Evolutionary conservation across 2,888 invertebrate species (phyloP), one percentile per base, ranked within the genome.

Genomic region (Drosophila rubida): DNA sequence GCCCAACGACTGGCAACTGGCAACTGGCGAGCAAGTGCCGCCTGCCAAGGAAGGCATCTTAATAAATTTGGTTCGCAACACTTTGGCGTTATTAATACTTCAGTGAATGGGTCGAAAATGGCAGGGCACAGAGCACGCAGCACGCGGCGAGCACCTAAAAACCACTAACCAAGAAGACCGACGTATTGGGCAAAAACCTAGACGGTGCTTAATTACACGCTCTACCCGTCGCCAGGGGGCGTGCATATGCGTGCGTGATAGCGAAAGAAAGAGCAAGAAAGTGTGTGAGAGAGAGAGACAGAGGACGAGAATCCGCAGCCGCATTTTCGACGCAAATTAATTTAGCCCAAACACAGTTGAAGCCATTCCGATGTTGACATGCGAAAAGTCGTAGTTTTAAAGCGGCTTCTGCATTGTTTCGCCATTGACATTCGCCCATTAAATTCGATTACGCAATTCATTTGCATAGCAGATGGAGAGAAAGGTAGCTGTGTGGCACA

Each of bases 51-150:
- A 70, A 74, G 84, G 88, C 82, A 80, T 88, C 88, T 83, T 87
- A 85, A 83, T 83, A 88, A 87, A 83, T 88, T 84, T 80, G 55
- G 68, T 39, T 39, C 59, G 85, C 85, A 83, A 88, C 85, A 84
- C 82, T 83, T 80, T 88, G 89, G 87, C 82, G 82, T 75, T 89
- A 87, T 84, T 87, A 84, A 89, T 84, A 87, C 83, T 72, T 80
- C 60, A 80, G 73, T 76, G 73, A 74, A 74, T 75, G 75, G 74
- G 78, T 74, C 79, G 79, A 74, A 69, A 54, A 54, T 42, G 51
- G 57, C 58, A n/a, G 30, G 51, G 55, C 59, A 11, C 54, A 59
- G 3, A 3, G 79, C 77, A 77, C 81, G 81, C 35, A 37, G 13
- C 35, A 77, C 85, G 81, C 35, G 13, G 13, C 35, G 74, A 78